phyloP scores from a whole-genome alignment of 2,888 invertebrate species.

The Melikaiella ostensackeni region DNA sequence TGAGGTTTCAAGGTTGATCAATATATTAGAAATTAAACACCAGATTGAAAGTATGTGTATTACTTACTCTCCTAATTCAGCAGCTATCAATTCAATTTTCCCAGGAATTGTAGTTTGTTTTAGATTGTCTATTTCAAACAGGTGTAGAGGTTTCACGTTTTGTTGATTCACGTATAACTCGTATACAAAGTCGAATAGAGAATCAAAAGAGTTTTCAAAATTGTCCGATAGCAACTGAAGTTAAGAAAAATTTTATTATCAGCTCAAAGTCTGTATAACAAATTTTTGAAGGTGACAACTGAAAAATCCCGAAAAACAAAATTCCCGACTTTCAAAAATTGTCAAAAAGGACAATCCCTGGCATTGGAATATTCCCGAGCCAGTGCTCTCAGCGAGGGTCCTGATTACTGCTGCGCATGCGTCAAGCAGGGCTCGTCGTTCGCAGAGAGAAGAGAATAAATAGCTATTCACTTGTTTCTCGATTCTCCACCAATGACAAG shows the following conservation, averaged over 20 bases:
- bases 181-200: slow-evolving; percentile 56
- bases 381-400: no score
- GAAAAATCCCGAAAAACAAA: no score
- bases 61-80: slow-evolving; percentile 59
- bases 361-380: no score
- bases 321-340: no score
- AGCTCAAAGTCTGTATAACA: not conserved
- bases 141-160: slow-evolving; percentile 51
- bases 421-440: no score
- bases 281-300: no score
- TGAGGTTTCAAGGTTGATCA: no score
- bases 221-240: slow-evolving; percentile 64
- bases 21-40: slow-evolving; percentile 45
- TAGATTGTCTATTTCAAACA: slow-evolving; percentile 58
- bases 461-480: no score
- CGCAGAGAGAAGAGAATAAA: no score
- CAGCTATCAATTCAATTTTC: slow-evolving; percentile 52
- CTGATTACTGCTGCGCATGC: no score
- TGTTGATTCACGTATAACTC: slow-evolving; percentile 53
- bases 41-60: slow-evolving; percentile 41
- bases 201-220: slow-evolving; percentile 57
- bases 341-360: no score
- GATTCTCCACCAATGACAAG: no score
- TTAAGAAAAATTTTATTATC: slow-evolving; percentile 13
- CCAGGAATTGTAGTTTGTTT: slow-evolving; percentile 54